Conservation (phyloP, 2,888 invertebrate species). For the Glaucopsyche alexis region DNA sequence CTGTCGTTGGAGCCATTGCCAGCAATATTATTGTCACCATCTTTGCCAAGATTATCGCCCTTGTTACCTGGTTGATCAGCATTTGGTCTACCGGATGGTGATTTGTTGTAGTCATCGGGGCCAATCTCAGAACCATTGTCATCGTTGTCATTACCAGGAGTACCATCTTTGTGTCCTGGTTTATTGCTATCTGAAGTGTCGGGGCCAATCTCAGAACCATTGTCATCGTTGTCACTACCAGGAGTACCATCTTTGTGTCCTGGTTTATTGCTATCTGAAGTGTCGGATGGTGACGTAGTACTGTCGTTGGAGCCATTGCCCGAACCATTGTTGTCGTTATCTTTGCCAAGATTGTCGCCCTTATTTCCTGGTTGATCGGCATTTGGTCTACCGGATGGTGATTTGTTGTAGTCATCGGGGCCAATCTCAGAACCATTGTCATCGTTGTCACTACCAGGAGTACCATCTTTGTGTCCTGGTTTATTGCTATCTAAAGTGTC, state of each 20-base stretch:
- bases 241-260: not conserved
- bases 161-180: not conserved
- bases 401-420: not conserved
- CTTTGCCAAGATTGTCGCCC: not conserved
- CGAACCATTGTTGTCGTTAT: not conserved
- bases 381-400: not conserved
- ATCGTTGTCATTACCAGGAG: not conserved
- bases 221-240: not conserved
- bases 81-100: not conserved
- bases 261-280: not conserved
- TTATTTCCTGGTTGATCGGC: not conserved
- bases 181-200: not conserved
- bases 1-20: not conserved
- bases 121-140: not conserved
- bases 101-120: not conserved
- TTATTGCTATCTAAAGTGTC: too few species aligned
- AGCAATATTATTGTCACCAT: too few species aligned
- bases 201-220: not conserved
- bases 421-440: not conserved
- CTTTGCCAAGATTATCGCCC: too few species aligned
- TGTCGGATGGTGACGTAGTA: not conserved
- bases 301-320: not conserved
- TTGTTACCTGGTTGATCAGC: not conserved
- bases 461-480: too few species aligned
- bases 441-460: not conserved